Evolutionary conservation across 2,888 invertebrate species (phyloP), one percentile per base, ranked within the genome.

Genomic region (Panopea generosa): DNA sequence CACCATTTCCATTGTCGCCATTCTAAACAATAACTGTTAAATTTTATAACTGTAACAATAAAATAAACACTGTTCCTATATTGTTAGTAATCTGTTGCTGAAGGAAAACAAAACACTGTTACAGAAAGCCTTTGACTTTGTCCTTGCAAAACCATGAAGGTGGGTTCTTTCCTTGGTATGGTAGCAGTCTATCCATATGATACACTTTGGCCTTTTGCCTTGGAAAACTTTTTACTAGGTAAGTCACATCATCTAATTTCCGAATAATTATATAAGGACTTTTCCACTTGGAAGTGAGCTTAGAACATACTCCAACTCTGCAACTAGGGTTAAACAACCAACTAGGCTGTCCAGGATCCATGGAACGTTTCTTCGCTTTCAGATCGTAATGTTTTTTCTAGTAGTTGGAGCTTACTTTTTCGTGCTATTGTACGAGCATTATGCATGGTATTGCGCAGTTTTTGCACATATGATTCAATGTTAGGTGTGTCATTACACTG

Each of bases 261-360:
- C 33, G 73, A 6, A 68, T 70, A 0, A 82, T 53, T 0, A 82
- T 0, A 50, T 47, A 78, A 18, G 69, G 70, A 4, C 74, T 68
- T 24, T 74, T 74, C 74, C 68, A 77, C 26, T 63, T 62, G n/a
- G 60, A 49, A 2, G 56, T 20, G 4, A 81, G 29, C 47, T 74
- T 81, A 2, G 70, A 38, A 33, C 71, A 57, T n/a, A 74, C 11
- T 6, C 77, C 71, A 16, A 60, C 52, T 57, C 62, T 70, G n/a
- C 72, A 27, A 2, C 50, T 26, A 18, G 74, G 67, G 33, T 77
- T 61, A 50, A 74, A 71, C 20, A 78, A 16, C 76, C 75, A 82
- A 1, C 76, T 66, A 1, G 47, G 6, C 18, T 79, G 75, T 3
- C 79, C 71, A 38, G 14, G 14, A 14, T n/a, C 2, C 4, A 63